Evolutionary conservation across 2,888 invertebrate species (phyloP), one percentile per base, ranked within the genome.

Genomic region (Epirrhoe tristata): DNA sequence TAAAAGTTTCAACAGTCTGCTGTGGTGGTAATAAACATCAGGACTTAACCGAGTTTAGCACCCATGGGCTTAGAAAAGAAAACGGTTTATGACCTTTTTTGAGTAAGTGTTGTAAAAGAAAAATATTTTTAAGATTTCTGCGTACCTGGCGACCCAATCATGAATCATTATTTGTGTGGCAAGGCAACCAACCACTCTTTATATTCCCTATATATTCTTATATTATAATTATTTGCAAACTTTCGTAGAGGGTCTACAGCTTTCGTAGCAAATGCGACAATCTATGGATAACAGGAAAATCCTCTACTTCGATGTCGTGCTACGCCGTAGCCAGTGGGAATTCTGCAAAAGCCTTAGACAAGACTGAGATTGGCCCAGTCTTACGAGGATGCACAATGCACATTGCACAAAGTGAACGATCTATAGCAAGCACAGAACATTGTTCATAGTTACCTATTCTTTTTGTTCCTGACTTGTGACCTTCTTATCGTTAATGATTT

Each of bases 1-100:
- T 84, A 89, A 89, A 91, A 90, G 82, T 90, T 91, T 84, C 77
- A 82, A 84, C 83, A 77, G 81, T 82, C 82, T 81, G 82, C 24
- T 24, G 74, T 72, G 73, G 12, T 72, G 68, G 80, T 79, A 82
- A 84, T 87, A 86, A 86, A 86, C 86, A 85, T 85, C 77, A 77
- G 72, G 73, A 71, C 68, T 71, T 66, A 78, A 81, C 82, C 80
- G 78, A 76, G 74, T 64, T 70, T 72, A 77, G 52, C 50, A 59
- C 63, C 70, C 64, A 58, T 48, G 64, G 64, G 64, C 14, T 50
- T 63, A 54, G 48, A 16, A 12, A 6, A 48, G 14, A 48, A n/a
- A 48, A 14, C 2, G 6, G 6, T 48, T 48, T 48, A 48, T 16
- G 48, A 48, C 5, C 16, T 48, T 48, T 16, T 43, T 43, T 43